Base-by-base conservation (phyloP, 2,888 invertebrate genomes). In the Drosophila infuscata region DNA sequence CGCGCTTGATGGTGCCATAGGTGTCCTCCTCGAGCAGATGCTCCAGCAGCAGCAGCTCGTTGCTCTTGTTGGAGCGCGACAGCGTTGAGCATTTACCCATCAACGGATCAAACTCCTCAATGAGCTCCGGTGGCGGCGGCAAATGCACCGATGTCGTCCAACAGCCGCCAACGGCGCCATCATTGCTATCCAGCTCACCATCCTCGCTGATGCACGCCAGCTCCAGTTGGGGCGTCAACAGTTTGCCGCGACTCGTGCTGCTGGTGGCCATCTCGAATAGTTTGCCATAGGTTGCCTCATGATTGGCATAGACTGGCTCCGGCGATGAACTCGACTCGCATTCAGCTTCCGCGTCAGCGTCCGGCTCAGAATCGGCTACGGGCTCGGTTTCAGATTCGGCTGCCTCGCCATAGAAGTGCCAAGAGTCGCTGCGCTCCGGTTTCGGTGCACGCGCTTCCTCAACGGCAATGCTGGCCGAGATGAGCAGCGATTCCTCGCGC, bases 71-170 rank as follows among this genome's bases (percentile, higher is more conserved):
- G 29, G 87, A 88, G 8, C 78, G 77, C 68, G 91, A 73, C 74
- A 93, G 71, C 57, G 91, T 81, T 59, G 92, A 66, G 69, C 81
- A 84, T 67, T 79, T 92, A 70, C 76, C 83, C 29, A 76, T 88
- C 32, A 95, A 92, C 3, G 96, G 96, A 93, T 96, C 96, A 93
- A 96, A 96, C 92, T 96, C 96, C 91, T 95, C 94, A 57, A 96
- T 95, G n/a, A 96, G 94, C 88, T 96, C 95, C 81, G 81, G 90
- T 0, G 89, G 70, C 15, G 64, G 33, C 6, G 73, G 46, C 0
- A 57, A 8, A 25, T 46, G 30, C 0, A 20, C 8, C 17, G 63
- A 29, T 35, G 59, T n/a, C 0, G 57, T 32, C 54, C 66, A 67
- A 0, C 80, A 63, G 0, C 82, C 91, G 0, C 91, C 92, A 0